These are phyloP conservation scores for Drosophila atripex DNA, from an alignment of 2,888 invertebrate genomes.

Conservation along the genomic window DNA sequence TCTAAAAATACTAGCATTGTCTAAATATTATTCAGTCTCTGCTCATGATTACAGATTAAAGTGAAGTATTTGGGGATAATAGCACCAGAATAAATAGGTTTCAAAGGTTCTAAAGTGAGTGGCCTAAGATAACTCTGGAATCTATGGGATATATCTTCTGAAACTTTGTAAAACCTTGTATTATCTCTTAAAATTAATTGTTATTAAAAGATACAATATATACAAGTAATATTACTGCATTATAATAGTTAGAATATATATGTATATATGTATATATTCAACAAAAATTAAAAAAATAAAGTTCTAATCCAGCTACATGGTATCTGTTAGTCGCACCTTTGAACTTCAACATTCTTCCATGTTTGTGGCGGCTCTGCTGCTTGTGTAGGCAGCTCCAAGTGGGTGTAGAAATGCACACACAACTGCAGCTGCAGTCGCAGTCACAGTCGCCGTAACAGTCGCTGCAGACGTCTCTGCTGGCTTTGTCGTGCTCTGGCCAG, in stretches of 20 bases:
- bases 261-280: no score
- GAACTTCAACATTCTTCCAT: neutral
- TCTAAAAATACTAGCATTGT: no score
- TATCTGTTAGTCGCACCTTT: constrained; percentile 22
- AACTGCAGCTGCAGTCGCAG: constrained; percentile 45
- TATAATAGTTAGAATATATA: neutral
- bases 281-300: neutral
- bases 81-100: neutral
- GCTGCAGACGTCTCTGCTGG: constrained; percentile 6
- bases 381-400: constrained; percentile 69
- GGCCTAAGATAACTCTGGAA: neutral
- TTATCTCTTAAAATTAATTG: neutral
- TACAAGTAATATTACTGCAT: neutral
- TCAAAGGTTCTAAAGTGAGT: neutral
- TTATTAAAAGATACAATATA: neutral
- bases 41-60: constrained; percentile 23
- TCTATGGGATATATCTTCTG: neutral
- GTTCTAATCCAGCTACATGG: neutral
- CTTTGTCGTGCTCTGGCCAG: constrained; percentile 26
- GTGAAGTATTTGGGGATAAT: constrained; percentile 6
- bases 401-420: constrained; percentile 71
- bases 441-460: constrained; percentile 21
- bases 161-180: neutral
- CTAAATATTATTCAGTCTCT: constrained; percentile 8
- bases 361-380: constrained; percentile 32